Conservation (phyloP, 2,797 vertebrate genomes). For the Malurus leucopterus region DNA sequence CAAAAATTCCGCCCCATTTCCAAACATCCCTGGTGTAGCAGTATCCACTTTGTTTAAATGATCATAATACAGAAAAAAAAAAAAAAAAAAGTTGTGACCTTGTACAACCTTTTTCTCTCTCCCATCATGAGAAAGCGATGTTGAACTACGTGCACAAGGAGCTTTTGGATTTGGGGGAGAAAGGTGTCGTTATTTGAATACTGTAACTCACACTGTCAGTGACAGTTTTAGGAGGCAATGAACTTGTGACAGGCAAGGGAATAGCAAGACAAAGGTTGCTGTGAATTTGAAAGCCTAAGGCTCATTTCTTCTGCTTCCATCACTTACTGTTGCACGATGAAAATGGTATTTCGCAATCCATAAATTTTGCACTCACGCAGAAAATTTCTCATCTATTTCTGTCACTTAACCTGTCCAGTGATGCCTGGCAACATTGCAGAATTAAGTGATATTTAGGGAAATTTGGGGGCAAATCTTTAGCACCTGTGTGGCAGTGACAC, state of each 20-base stretch:
- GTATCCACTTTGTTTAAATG: background rate
- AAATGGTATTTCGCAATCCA: background rate
- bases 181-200: background rate
- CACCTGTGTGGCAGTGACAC: background rate
- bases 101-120: background rate
- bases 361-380: background rate
- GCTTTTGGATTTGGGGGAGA: background rate
- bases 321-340: background rate
- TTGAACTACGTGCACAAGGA: rapidly evolving
- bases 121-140: rapidly evolving
- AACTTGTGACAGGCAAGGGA: background rate
- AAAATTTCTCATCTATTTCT: background rate
- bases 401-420: background rate
- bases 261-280: background rate
- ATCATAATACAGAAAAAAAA: background rate
- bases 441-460: background rate
- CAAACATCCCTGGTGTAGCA: background rate
- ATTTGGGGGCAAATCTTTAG: background rate
- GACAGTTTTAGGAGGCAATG: background rate
- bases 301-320: background rate
- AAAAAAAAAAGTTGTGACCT: background rate
- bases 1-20: background rate
- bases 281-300: background rate
- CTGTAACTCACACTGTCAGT: background rate
- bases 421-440: background rate